Evolutionary conservation across 2,113 vertebrate species (phyloP).

Genomic region (Dromaius novaehollandiae): DNA sequence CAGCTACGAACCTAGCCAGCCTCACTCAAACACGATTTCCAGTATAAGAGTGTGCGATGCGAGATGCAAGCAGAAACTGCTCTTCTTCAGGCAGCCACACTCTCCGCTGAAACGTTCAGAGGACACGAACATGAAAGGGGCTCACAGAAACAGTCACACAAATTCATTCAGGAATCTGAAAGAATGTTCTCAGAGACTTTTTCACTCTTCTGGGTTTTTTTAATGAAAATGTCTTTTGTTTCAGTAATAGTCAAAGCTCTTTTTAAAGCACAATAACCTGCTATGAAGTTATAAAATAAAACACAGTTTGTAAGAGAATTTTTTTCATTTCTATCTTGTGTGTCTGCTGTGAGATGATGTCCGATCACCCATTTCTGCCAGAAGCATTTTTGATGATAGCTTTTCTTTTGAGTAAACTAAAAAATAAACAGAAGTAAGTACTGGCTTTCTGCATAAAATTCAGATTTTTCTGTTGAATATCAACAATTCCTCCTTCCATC

Average conservation of each 20-base stretch:
- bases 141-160: background rate
- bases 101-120: background rate
- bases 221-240: background rate
- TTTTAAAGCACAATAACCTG: background rate
- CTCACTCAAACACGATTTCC: rapidly evolving
- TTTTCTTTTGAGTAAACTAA: background rate
- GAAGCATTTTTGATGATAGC: background rate
- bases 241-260: background rate
- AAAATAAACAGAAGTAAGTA: background rate
- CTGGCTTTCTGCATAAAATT: background rate
- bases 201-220: background rate
- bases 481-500: background rate
- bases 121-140: background rate
- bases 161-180: background rate
- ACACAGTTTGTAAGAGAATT: background rate
- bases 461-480: background rate
- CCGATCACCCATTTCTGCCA: background rate
- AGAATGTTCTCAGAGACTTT: background rate
- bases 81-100: background rate
- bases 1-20: background rate
- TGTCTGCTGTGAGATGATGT: background rate
- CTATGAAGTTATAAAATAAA: background rate
- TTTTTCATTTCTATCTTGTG: background rate
- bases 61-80: rapidly evolving
- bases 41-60: background rate